phyloP scores from a whole-genome alignment of 2,888 invertebrate species.

The Luffia ferchaultella region DNA sequence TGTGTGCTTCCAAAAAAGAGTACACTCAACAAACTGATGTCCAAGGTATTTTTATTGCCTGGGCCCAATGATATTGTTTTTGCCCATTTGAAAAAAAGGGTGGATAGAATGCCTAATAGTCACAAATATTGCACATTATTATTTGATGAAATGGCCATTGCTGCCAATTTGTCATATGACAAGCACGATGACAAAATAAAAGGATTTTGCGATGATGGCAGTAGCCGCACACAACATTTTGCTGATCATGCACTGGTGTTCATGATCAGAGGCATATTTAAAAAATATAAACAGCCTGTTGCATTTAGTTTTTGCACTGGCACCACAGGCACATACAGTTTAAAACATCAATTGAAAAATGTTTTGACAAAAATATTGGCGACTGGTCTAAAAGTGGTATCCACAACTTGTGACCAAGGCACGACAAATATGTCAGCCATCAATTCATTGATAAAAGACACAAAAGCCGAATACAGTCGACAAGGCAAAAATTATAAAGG shows the following conservation, averaged over 20 bases:
- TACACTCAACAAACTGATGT: conserved; percentile 9
- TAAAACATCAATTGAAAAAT: conserved; percentile 7
- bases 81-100: no score
- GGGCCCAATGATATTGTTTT: no score
- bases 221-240: background rate
- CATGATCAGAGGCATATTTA: conserved; percentile 12
- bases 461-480: background rate
- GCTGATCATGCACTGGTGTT: conserved; percentile 13
- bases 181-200: background rate
- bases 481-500: background rate
- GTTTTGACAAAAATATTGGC: background rate
- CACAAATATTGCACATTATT: background rate
- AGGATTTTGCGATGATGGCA: no score
- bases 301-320: no score
- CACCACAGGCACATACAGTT: conserved; percentile 7
- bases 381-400: background rate
- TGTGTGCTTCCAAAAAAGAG: conserved; percentile 8
- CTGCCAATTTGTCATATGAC: background rate
- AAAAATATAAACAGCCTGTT: conserved; percentile 12
- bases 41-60: no score
- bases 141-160: background rate
- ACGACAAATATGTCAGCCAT: background rate
- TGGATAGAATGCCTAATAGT: conserved; percentile 5
- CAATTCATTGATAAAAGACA: background rate
- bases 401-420: background rate